Evolutionary conservation across 2,113 vertebrate genomes (phyloP).

Genomic region (Platysternon megacephalum): DNA sequence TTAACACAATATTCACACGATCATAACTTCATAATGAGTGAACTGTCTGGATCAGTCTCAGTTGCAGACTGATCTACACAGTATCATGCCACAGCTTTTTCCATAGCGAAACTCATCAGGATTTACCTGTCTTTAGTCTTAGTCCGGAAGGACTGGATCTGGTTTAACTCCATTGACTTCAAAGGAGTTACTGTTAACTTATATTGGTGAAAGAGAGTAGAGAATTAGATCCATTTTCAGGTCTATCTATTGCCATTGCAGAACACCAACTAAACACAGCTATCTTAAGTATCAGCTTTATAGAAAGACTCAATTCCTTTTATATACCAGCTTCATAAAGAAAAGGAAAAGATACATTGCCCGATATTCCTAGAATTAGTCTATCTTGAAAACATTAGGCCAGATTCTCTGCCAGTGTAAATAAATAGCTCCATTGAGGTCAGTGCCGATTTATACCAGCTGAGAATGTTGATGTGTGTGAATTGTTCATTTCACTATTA

Average conservation of each 20-base stretch:
- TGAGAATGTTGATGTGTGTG: background rate
- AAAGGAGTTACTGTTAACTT: background rate
- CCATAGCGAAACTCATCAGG: background rate
- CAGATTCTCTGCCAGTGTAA: background rate
- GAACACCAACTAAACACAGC: background rate
- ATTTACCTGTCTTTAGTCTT: background rate
- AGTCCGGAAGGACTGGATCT: background rate
- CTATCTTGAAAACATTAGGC: background rate
- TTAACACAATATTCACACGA: background rate
- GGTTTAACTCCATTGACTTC: background rate
- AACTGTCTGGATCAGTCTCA: fast-evolving
- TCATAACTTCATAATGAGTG: background rate
- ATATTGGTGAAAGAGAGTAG: background rate
- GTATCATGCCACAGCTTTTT: background rate
- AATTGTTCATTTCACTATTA: background rate
- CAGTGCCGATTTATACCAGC: background rate
- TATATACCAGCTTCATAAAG: background rate
- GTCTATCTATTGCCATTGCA: background rate
- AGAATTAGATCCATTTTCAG: background rate
- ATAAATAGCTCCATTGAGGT: background rate
- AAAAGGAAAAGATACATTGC: background rate
- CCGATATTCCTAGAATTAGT: background rate
- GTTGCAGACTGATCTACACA: background rate
- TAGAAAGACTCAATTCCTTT: background rate
- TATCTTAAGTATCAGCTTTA: background rate